Evolutionary conservation across 2,113 vertebrate species (phyloP).

Genomic region (Girardinichthys multiradiatus): DNA sequence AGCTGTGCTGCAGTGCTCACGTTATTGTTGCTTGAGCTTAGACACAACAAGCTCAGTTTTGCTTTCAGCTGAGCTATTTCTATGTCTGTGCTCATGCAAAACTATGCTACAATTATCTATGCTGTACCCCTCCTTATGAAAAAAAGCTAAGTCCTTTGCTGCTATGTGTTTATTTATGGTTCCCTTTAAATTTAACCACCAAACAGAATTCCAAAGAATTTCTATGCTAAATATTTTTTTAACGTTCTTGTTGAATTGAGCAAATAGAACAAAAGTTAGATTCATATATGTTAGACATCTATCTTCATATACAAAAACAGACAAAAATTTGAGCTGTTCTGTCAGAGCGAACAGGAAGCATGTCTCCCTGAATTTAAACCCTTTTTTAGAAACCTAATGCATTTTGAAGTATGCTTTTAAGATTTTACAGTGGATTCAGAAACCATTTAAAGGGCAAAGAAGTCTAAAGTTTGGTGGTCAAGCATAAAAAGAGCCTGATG

Average conservation of each 20-base stretch:
- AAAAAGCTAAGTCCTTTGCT: no score
- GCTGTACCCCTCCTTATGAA: no score
- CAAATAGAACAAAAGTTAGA: no score
- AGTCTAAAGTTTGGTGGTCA: slow-evolving; percentile 17
- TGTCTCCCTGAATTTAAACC: slow-evolving; percentile 31
- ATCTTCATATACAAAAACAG: slow-evolving; percentile 48
- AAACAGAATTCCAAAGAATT: not conserved
- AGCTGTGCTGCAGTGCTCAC: no score
- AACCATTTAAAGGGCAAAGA: slow-evolving; percentile 18
- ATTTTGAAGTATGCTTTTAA: slow-evolving; percentile 56
- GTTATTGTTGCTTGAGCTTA: no score
- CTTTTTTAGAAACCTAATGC: slow-evolving; percentile 59
- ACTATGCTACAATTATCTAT: no score
- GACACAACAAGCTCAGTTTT: no score
- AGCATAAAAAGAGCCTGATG: slow-evolving; percentile 12
- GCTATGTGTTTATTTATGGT: no score
- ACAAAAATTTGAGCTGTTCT: slow-evolving; percentile 7
- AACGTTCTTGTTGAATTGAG: not conserved
- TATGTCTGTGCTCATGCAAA: no score
- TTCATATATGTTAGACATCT: no score
- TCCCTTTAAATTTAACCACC: no score
- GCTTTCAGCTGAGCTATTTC: no score
- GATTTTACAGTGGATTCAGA: slow-evolving; percentile 46
- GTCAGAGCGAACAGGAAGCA: slow-evolving; percentile 7
- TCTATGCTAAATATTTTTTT: not conserved